These are phyloP conservation scores for Mustela nigripes DNA, from an alignment of 2,113 vertebrate species.

Conservation along the genomic window DNA sequence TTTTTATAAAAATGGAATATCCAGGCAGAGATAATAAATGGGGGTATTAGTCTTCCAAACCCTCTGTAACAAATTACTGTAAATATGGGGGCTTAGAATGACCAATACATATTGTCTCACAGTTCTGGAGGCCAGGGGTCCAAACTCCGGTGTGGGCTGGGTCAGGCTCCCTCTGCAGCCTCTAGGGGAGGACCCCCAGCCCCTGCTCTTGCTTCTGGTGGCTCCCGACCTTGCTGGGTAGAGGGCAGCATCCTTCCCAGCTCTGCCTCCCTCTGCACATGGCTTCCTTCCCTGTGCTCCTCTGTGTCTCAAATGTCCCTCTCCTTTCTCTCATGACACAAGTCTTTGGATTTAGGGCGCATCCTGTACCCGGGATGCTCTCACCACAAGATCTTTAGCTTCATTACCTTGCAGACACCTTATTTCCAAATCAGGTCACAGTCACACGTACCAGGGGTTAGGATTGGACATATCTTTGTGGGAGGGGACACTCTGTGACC, in stretches of 20 bases:
- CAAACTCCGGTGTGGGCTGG: no score
- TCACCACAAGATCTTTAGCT: not conserved
- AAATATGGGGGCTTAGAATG: not conserved
- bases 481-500: not conserved
- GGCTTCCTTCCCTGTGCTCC: not conserved
- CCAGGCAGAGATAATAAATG: not conserved
- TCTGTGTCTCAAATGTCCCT: not conserved
- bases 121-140: not conserved
- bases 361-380: not conserved
- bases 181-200: not conserved
- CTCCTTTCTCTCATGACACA: not conserved
- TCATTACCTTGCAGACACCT: not conserved
- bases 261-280: not conserved
- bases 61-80: not conserved
- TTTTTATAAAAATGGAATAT: not conserved
- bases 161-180: rapidly evolving
- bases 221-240: no score
- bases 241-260: not conserved
- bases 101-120: not conserved
- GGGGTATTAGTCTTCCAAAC: not conserved
- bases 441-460: not conserved
- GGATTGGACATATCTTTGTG: not conserved
- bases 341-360: not conserved
- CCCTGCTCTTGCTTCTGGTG: not conserved
- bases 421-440: not conserved